Evolutionary conservation across 64 coral and sea anemone species (phyloP).

Genomic region (Stichodactyla helianthus): DNA sequence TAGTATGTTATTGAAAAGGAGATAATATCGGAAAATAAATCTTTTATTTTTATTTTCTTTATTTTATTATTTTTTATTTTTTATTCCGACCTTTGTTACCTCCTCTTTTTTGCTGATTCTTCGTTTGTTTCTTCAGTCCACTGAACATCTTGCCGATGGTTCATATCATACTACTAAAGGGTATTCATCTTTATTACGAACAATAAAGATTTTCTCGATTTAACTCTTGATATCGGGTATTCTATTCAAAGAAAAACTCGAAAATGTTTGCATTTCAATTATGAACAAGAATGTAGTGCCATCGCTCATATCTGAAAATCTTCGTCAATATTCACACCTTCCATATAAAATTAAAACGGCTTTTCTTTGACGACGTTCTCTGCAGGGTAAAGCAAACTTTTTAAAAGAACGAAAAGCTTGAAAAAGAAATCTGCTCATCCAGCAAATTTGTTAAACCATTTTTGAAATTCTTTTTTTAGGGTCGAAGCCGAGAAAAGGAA

Average conservation of each 20-base stretch:
- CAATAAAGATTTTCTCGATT: neutral
- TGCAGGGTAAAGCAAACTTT: neutral
- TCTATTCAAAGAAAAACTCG: neutral
- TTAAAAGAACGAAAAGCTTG: neutral
- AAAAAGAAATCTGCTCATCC: neutral
- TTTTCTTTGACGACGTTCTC: no score
- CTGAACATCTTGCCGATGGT: no score
- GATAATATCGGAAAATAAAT: no score
- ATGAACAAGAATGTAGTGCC: neutral
- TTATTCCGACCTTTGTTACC: no score
- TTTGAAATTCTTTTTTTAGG: constrained; percentile 36
- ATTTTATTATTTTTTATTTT: no score
- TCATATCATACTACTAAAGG: no score
- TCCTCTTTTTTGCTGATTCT: neutral
- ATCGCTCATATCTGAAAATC: neutral
- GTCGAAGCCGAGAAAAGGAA: constrained; percentile 67
- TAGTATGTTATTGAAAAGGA: no score
- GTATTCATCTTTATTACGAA: neutral
- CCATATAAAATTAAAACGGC: neutral
- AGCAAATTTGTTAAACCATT: neutral
- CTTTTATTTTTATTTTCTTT: no score
- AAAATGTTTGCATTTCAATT: neutral
- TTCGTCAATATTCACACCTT: neutral
- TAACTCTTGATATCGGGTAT: neutral
- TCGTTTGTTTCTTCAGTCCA: no score